Percentiles rank a stretch among this genome's conserved stretches.
phyloP scores from a whole-genome alignment of 2,888 invertebrate genomes.

The Cataglyphis albicans region DNA sequence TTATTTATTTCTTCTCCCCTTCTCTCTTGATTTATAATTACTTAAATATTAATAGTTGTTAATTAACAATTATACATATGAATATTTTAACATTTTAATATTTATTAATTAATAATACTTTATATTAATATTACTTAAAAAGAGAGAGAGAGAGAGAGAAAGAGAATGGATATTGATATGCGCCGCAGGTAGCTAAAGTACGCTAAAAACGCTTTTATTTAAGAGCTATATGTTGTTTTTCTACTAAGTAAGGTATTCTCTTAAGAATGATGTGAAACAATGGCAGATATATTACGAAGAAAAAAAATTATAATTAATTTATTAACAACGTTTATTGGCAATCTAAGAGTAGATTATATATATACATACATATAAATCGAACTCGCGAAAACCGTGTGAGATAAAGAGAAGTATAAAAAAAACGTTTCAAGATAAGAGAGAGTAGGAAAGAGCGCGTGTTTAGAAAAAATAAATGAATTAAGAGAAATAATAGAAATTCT shows the following conservation, averaged over 20 bases:
- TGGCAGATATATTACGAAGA: background rate
- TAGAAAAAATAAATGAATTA: background rate
- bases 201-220: background rate
- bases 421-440: background rate
- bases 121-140: too few species aligned
- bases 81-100: background rate
- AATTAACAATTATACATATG: constrained; percentile 4
- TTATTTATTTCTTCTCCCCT: background rate
- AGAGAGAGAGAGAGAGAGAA: background rate
- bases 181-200: background rate
- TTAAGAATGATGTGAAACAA: background rate
- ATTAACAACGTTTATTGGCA: background rate
- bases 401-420: too few species aligned
- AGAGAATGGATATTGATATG: background rate
- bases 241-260: background rate
- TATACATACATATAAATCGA: background rate
- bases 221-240: background rate
- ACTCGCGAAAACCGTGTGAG: background rate
- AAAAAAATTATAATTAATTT: background rate
- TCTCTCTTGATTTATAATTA: background rate
- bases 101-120: constrained; percentile 11
- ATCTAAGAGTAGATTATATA: background rate
- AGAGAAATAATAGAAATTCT: background rate
- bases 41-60: background rate
- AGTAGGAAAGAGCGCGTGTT: background rate